phyloP scores from a whole-genome alignment of 1,140 invertebrate species.

The Sitobion miscanthi region DNA sequence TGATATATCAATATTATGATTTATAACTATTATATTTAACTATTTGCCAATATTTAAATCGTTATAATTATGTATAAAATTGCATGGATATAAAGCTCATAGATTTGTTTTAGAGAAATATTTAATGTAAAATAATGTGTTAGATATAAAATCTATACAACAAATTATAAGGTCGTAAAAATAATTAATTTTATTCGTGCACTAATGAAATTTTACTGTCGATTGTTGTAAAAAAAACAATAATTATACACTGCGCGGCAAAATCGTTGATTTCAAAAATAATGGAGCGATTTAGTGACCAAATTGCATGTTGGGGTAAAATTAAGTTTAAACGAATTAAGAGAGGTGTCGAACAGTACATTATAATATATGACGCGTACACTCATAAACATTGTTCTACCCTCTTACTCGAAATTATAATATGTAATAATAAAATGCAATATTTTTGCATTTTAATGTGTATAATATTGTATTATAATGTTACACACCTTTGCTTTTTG shows the following conservation, averaged over 20 bases:
- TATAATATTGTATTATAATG: slow-evolving; percentile 13
- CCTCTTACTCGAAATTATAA: background rate
- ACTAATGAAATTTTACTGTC: background rate
- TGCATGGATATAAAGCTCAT: background rate
- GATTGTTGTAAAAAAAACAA: background rate
- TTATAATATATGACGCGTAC: background rate
- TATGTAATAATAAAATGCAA: slow-evolving; percentile 17
- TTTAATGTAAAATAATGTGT: background rate
- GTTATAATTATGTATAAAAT: background rate
- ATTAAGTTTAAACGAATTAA: slow-evolving; percentile 47
- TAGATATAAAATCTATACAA: background rate
- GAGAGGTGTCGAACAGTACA: slow-evolving; percentile 33
- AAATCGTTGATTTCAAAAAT: background rate
- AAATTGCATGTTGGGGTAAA: slow-evolving; percentile 27
- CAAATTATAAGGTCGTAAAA: background rate
- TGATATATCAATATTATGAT: background rate
- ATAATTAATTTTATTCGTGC: background rate
- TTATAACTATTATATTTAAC: background rate
- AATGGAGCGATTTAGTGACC: slow-evolving; percentile 37
- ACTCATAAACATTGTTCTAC: background rate
- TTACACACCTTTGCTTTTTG: background rate
- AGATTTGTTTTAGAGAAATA: background rate
- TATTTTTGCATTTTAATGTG: slow-evolving; percentile 16
- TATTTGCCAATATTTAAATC: background rate
- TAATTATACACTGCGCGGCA: background rate